Percentiles rank a stretch among this genome's conserved stretches.
Evolutionary conservation across 92 coral and sea anemone species (phyloP).

Genomic region (Hydrozoanthus gracilis): DNA sequence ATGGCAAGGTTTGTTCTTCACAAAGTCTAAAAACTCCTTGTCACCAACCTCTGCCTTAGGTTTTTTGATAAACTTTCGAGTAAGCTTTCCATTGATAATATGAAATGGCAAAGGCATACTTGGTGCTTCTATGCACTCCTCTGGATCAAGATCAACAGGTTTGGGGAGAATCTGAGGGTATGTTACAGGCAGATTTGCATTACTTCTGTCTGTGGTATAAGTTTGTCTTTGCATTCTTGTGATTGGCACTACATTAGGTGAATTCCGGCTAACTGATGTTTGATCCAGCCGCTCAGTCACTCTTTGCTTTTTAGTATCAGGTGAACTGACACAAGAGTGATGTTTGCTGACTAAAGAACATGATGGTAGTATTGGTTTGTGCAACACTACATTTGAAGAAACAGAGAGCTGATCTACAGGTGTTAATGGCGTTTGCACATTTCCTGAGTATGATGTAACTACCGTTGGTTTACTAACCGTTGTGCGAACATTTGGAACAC

Average conservation of each 20-base stretch:
- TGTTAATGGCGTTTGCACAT: too few species aligned
- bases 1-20: constrained; percentile 23
- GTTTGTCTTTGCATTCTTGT: not conserved
- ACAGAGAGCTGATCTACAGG: too few species aligned
- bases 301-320: too few species aligned
- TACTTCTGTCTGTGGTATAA: not conserved
- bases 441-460: not conserved
- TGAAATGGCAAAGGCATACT: constrained; percentile 36
- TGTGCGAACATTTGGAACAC: too few species aligned
- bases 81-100: constrained; percentile 31
- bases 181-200: not conserved
- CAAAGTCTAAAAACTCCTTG: constrained; percentile 34
- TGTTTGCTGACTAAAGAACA: too few species aligned
- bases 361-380: too few species aligned
- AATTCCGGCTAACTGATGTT: not conserved
- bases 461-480: not conserved
- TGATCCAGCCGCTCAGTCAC: too few species aligned
- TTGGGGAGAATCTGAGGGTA: constrained; percentile 43
- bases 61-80: constrained; percentile 8
- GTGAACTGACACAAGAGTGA: too few species aligned
- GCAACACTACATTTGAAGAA: too few species aligned
- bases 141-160: not conserved
- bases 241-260: not conserved
- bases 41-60: constrained; percentile 12
- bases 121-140: not conserved